Percentiles rank a stretch among this genome's conserved stretches.
Conservation (phyloP, 2,113 vertebrate species). For the Chaetodon trifascialis region DNA sequence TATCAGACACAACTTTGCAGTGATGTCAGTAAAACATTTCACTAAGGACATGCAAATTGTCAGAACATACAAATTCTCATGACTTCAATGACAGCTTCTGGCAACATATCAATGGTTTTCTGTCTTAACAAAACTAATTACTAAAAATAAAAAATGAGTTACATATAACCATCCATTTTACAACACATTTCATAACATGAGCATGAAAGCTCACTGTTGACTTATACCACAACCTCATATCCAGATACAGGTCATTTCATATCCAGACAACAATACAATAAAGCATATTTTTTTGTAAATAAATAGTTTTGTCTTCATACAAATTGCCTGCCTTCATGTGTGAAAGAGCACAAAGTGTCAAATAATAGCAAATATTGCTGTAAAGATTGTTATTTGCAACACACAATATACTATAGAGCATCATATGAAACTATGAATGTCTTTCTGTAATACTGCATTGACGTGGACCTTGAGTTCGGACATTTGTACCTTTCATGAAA, state of each 20-base stretch:
- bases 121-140: neutral
- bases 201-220: neutral
- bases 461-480: neutral
- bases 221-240: no score
- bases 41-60: neutral
- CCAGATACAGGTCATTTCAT: no score
- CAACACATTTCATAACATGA: neutral
- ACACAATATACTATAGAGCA: no score
- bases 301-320: no score
- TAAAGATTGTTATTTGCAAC: no score
- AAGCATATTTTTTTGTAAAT: no score
- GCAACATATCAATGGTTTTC: neutral
- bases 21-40: neutral
- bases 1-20: neutral
- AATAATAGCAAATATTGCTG: no score
- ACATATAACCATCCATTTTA: neutral
- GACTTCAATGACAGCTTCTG: neutral
- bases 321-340: no score
- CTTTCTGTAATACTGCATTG: no score
- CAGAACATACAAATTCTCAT: neutral
- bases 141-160: neutral
- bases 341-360: no score
- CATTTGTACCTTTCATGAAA: neutral
- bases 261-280: no score
- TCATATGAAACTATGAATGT: no score